These are phyloP conservation scores for Agonopterix heracliana DNA, from an alignment of 2,888 invertebrate genomes.

Conservation along the genomic window DNA sequence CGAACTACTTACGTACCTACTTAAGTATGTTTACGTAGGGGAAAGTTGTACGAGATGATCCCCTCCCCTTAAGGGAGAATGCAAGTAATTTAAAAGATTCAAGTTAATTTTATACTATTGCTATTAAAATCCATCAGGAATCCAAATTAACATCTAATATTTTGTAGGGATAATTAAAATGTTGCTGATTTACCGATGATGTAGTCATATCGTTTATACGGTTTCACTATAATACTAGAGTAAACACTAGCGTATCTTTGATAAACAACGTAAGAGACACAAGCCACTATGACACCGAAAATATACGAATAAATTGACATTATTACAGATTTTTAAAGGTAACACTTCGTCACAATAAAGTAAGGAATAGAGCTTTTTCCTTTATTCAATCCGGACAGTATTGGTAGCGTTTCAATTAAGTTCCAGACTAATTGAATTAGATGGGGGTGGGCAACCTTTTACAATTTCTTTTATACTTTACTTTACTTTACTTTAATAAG, in stretches of 20 bases:
- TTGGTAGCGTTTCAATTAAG: constrained; percentile 11
- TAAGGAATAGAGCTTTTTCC: not conserved
- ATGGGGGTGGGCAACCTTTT: constrained; percentile 23
- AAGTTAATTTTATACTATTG: too few relatives aligned
- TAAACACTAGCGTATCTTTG: constrained; percentile 45
- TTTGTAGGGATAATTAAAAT: too few relatives aligned
- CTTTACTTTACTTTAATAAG: too few relatives aligned
- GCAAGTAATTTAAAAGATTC: too few relatives aligned
- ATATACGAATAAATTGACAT: constrained; percentile 50
- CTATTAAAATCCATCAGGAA: too few relatives aligned
- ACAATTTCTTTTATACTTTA: not conserved
- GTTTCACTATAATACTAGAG: constrained; percentile 47
- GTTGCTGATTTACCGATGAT: constrained; percentile 55
- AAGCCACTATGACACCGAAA: constrained; percentile 40
- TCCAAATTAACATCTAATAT: too few relatives aligned
- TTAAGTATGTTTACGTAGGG: too few relatives aligned
- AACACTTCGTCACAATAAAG: not conserved
- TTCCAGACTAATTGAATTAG: constrained; percentile 59
- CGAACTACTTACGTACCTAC: too few relatives aligned
- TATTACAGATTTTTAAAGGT: constrained; percentile 9
- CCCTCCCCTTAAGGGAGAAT: too few relatives aligned
- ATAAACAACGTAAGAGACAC: constrained; percentile 54
- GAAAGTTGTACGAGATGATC: too few relatives aligned
- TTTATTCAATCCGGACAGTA: constrained; percentile 29
- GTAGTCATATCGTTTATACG: constrained; percentile 60